These are phyloP conservation scores for Dromiciops gliroides DNA, from an alignment of 2,113 vertebrate species.

Conservation along the genomic window DNA sequence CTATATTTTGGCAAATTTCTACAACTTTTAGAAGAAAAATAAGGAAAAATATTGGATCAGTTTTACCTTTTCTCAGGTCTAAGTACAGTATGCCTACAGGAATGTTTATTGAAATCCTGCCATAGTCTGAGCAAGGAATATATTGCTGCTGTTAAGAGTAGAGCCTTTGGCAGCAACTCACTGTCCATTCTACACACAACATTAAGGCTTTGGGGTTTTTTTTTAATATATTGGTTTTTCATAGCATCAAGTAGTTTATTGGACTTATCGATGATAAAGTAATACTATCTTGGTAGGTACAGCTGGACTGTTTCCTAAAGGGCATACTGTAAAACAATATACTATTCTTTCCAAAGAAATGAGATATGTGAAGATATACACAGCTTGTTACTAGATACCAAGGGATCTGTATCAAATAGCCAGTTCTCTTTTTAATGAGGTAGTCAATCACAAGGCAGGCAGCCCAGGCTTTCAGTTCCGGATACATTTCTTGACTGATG, in stretches of 20 bases:
- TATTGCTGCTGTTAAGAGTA: not conserved
- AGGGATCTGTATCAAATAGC: slow-evolving; percentile 74
- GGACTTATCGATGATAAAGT: slow-evolving; percentile 65
- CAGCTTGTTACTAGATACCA: slow-evolving; percentile 80
- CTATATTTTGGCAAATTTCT: not conserved
- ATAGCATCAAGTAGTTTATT: slow-evolving; percentile 60
- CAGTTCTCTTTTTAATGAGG: slow-evolving; percentile 50
- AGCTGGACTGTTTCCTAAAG: slow-evolving; percentile 69
- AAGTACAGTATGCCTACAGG: not conserved
- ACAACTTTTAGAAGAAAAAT: not conserved
- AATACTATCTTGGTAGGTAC: slow-evolving; percentile 73
- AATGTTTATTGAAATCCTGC: not conserved
- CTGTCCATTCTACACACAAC: not conserved
- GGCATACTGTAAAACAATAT: slow-evolving; percentile 79
- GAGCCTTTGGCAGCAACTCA: not conserved
- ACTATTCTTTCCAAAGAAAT: slow-evolving; percentile 78
- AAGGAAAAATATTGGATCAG: not conserved
- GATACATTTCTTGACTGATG: not conserved
- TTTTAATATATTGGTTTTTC: slow-evolving; percentile 61
- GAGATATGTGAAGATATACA: slow-evolving; percentile 72
- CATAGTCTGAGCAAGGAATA: not conserved
- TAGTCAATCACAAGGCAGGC: not conserved
- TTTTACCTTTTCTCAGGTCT: not conserved
- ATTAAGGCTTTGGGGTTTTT: slow-evolving; percentile 39
- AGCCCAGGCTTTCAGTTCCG: not conserved